These are phyloP conservation scores for Oreocharis arfaki DNA, from an alignment of 2,113 vertebrate genomes.

Conservation along the genomic window DNA sequence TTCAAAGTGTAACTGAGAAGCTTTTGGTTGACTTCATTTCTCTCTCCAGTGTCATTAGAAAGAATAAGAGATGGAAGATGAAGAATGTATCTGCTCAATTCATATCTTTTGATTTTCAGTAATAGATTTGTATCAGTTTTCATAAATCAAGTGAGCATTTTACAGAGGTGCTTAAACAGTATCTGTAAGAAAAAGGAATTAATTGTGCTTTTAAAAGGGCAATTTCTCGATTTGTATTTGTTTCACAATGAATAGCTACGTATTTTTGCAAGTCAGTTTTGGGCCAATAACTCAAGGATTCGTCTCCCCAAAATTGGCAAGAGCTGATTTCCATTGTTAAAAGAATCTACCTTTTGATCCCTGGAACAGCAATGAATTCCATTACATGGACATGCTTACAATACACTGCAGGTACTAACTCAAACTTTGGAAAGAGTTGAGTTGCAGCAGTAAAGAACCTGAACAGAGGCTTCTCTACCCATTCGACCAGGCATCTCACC, in stretches of 20 bases:
- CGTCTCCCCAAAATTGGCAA: neutral
- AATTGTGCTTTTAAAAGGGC: neutral
- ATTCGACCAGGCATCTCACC: neutral
- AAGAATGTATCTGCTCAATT: neutral
- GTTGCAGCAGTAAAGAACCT: neutral
- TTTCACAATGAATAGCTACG: neutral
- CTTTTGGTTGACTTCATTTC: neutral
- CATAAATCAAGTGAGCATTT: neutral
- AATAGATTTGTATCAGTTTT: neutral
- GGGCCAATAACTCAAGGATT: neutral
- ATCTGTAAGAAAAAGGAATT: neutral
- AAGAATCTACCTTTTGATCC: neutral
- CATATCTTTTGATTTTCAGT: neutral
- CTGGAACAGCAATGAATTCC: neutral
- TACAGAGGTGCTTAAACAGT: neutral
- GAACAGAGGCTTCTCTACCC: neutral
- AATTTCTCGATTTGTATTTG: neutral
- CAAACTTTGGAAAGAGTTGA: neutral
- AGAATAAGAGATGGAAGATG: neutral
- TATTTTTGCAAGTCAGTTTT: neutral
- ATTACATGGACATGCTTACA: neutral
- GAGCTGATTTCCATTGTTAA: neutral
- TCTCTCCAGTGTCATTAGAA: neutral
- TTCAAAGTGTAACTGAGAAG: neutral
- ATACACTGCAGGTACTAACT: neutral